These are phyloP conservation scores for Rissa tridactyla DNA, from an alignment of 2,113 vertebrate genomes.

Conservation along the genomic window DNA sequence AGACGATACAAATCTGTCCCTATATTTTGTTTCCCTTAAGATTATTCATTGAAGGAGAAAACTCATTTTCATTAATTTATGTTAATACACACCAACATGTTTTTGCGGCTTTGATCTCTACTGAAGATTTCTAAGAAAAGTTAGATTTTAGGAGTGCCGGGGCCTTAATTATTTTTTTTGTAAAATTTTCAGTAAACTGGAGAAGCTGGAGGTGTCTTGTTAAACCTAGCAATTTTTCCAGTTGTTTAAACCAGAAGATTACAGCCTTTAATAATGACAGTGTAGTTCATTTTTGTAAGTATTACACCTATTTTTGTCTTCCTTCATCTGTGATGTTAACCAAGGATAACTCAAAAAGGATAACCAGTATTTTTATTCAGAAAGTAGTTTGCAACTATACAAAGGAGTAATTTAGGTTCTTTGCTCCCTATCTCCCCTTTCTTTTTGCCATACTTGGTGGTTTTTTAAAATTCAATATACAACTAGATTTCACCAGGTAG, in stretches of 20 bases:
- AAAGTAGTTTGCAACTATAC: not conserved
- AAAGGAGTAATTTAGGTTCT: not conserved
- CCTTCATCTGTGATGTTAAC: not conserved
- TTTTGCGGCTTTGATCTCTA: not conserved
- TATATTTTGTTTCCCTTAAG: not conserved
- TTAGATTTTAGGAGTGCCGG: not conserved
- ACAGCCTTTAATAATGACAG: not conserved
- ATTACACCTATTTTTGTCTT: not conserved
- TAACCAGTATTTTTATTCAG: not conserved
- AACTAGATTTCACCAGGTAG: not conserved
- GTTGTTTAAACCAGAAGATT: not conserved
- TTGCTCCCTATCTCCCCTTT: not conserved
- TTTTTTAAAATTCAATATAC: not conserved
- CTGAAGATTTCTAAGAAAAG: not conserved
- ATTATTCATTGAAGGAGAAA: not conserved
- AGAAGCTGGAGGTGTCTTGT: not conserved
- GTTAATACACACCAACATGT: not conserved
- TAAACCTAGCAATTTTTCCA: not conserved
- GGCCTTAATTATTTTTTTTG: not conserved
- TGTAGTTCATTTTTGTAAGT: not conserved
- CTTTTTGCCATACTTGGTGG: accelerated
- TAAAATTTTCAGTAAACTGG: not conserved
- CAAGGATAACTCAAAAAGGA: not conserved
- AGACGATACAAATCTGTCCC: not conserved
- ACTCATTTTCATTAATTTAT: not conserved